Conservation (phyloP, 2,888 invertebrate genomes). For the Lapara coniferarum region DNA sequence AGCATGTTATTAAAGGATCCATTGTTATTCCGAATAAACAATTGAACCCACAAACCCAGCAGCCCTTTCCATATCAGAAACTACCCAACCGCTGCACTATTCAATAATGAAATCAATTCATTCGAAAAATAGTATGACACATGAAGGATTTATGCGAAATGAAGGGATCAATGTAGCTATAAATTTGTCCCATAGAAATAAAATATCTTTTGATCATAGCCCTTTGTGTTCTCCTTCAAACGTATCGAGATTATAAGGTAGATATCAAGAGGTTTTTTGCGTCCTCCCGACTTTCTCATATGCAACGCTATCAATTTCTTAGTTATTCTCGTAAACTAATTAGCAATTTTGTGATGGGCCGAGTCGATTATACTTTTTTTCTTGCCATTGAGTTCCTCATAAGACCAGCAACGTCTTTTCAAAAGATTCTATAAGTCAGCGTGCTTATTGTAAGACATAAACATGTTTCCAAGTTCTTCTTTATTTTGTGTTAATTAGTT, state of each 20-base stretch:
- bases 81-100: neutral
- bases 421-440: neutral
- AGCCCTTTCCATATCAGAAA: neutral
- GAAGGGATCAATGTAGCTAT: constrained; percentile 39
- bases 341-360: no score
- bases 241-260: no score
- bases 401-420: no score
- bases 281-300: no score
- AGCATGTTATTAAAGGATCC: no score
- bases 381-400: no score
- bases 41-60: neutral
- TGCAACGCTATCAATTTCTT: no score
- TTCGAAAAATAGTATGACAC: constrained; percentile 22
- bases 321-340: no score
- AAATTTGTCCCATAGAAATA: constrained; percentile 44
- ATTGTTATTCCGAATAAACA: neutral
- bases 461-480: no score
- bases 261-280: no score
- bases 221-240: neutral
- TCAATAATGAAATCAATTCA: constrained; percentile 24
- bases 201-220: constrained; percentile 11
- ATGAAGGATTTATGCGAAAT: constrained; percentile 42
- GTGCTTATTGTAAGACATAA: neutral
- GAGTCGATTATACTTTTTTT: no score
- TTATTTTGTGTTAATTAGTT: no score